These are phyloP conservation scores for Addax nasomaculatus DNA, from an alignment of 2,113 vertebrate genomes.

Conservation along the genomic window DNA sequence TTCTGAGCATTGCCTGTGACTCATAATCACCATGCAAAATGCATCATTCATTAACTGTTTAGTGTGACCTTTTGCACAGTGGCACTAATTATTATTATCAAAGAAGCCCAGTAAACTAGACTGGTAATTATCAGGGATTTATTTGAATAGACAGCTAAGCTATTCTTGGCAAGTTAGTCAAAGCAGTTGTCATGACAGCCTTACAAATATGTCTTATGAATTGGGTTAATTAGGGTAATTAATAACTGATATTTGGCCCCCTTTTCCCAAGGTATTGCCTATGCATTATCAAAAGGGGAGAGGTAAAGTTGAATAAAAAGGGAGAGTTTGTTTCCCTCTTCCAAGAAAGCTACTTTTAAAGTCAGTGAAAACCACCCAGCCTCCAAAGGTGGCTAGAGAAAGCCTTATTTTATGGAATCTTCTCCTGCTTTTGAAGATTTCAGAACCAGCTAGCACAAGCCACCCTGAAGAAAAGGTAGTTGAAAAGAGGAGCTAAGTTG, in stretches of 20 bases:
- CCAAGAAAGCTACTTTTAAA: slow-evolving; percentile 39
- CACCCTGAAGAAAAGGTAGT: background rate
- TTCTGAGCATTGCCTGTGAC: slow-evolving; percentile 63
- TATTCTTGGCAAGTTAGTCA: slow-evolving; percentile 90
- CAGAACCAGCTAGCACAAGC: slow-evolving; percentile 22
- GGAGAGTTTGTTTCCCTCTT: slow-evolving; percentile 13
- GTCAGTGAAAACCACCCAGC: background rate
- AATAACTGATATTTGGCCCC: slow-evolving; percentile 83
- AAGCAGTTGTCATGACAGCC: slow-evolving; percentile 86
- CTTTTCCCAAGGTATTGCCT: slow-evolving; percentile 77
- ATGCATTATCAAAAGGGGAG: slow-evolving; percentile 72
- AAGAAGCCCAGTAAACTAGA: slow-evolving; percentile 90
- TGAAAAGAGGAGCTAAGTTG: slow-evolving; percentile 46
- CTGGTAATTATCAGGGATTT: slow-evolving; percentile 94
- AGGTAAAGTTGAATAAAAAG: slow-evolving; percentile 27
- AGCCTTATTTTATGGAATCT: background rate
- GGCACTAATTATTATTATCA: slow-evolving; percentile 94
- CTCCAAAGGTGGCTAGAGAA: background rate
- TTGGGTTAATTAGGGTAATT: slow-evolving; percentile 92
- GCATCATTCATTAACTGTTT: slow-evolving; percentile 92
- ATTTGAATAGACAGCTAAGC: slow-evolving; percentile 91
- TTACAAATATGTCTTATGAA: slow-evolving; percentile 87
- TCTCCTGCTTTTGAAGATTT: slow-evolving; percentile 28
- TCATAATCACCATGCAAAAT: slow-evolving; percentile 83
- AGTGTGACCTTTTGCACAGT: slow-evolving; percentile 89